phyloP scores from a whole-genome alignment of 2,113 vertebrate genomes.

The Rhynchomys soricoides region DNA sequence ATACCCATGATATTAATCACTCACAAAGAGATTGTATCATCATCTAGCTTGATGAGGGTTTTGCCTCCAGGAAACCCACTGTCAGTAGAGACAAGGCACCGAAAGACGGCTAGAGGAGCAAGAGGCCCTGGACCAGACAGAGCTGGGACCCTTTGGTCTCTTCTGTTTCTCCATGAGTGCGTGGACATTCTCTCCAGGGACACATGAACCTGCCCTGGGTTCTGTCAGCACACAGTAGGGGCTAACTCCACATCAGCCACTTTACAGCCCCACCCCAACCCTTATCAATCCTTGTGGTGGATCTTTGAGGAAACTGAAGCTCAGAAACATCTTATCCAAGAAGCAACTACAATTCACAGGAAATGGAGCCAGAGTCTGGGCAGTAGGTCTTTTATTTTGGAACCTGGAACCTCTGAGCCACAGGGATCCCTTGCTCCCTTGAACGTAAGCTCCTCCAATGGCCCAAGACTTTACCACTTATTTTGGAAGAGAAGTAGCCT shows the following conservation, averaged over 20 bases:
- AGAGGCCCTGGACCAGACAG: accelerated
- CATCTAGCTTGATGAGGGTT: accelerated
- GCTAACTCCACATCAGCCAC: accelerated
- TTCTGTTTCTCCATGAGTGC: accelerated
- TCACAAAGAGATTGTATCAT: accelerated
- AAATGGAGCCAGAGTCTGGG: background rate
- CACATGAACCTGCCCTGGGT: background rate
- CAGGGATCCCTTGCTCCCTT: background rate
- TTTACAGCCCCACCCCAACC: background rate
- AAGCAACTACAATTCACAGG: background rate
- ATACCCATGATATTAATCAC: too few species aligned
- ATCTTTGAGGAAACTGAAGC: background rate
- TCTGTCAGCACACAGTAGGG: accelerated
- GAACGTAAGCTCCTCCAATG: too few species aligned
- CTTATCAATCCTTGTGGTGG: too few species aligned
- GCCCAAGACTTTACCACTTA: accelerated
- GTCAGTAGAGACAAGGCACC: background rate
- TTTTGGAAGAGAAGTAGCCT: accelerated
- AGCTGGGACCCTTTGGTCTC: background rate
- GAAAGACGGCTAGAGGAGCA: background rate
- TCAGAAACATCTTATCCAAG: background rate
- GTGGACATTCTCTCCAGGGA: background rate
- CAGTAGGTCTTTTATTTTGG: background rate
- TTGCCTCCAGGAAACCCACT: background rate
- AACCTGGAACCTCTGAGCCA: background rate